Percentiles rank a stretch among this genome's conserved stretches.
Conservation (phyloP, 2,797 vertebrate genomes). For the Sebastes trivittatus region DNA sequence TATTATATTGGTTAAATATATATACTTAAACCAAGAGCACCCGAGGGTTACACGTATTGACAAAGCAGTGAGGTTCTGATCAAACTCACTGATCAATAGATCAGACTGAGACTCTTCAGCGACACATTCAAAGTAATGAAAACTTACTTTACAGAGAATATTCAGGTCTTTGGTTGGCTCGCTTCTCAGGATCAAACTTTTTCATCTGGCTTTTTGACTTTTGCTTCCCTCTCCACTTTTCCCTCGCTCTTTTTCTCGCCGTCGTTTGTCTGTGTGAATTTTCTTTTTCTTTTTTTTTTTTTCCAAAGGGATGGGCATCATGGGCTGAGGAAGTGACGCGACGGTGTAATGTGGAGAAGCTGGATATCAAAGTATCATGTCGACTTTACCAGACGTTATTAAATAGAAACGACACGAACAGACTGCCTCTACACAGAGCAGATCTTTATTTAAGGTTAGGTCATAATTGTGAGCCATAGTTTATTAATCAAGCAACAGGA, state of each 20-base stretch:
- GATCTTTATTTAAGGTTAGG: not conserved
- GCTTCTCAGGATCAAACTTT: slow-evolving; percentile 48
- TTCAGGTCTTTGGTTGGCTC: slow-evolving; percentile 45
- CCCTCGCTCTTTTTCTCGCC: slow-evolving; percentile 72
- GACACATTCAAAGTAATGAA: slow-evolving; percentile 28
- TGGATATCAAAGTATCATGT: slow-evolving; percentile 40
- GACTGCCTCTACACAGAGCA: too few relatives aligned
- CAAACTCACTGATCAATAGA: slow-evolving; percentile 21
- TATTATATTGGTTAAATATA: not conserved
- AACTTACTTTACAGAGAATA: slow-evolving; percentile 75
- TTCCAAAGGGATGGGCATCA: slow-evolving; percentile 85
- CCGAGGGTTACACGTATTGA: not conserved
- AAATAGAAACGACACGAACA: not conserved
- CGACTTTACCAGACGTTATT: not conserved
- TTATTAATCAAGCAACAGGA: not conserved
- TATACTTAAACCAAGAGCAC: not conserved
- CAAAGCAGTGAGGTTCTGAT: not conserved
- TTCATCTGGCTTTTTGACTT: slow-evolving; percentile 65
- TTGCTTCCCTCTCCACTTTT: slow-evolving; percentile 55
- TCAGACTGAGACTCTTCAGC: slow-evolving; percentile 17
- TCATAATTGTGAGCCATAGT: not conserved
- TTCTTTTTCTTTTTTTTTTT: slow-evolving; percentile 65
- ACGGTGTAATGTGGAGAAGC: slow-evolving; percentile 50
- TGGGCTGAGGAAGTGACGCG: slow-evolving; percentile 85
- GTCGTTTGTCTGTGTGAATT: slow-evolving; percentile 73